Evolutionary conservation across 2,888 invertebrate species (phyloP).

Genomic region (Drosophila yooni): DNA sequence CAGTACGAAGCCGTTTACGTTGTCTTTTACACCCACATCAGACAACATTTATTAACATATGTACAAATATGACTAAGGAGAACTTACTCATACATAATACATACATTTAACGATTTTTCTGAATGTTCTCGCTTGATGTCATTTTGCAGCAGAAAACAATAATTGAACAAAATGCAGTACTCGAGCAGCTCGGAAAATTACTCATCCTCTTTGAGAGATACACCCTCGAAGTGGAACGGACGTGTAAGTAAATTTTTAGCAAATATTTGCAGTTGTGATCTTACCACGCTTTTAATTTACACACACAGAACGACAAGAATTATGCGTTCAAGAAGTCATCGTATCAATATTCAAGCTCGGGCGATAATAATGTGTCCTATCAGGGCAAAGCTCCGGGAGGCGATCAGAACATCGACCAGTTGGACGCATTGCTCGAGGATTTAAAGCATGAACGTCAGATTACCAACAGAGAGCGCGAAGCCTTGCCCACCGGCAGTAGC

Average conservation of each 20-base stretch:
- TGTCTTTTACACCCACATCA: conserved; percentile 44
- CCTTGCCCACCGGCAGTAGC: conserved; percentile 64
- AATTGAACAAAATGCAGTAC: conserved; percentile 80
- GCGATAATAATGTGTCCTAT: conserved; percentile 74
- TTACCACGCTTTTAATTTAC: not conserved
- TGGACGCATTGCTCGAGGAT: conserved; percentile 91
- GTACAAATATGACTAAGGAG: conserved; percentile 18
- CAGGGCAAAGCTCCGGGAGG: conserved; percentile 59
- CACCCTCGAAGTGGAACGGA: conserved; percentile 78
- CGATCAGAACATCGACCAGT: conserved; percentile 89
- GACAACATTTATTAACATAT: conserved; percentile 15
- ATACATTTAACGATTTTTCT: conserved; percentile 40
- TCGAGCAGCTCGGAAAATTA: conserved; percentile 82
- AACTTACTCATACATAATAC: conserved; percentile 50
- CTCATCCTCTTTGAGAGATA: conserved; percentile 79
- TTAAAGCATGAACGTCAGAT: conserved; percentile 86
- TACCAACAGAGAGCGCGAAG: conserved; percentile 72
- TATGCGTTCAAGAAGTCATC: conserved; percentile 84
- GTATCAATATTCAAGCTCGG: conserved; percentile 83
- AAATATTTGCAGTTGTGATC: not conserved
- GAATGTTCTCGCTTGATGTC: conserved; percentile 49
- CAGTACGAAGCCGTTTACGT: conserved; percentile 58
- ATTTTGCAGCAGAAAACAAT: conserved; percentile 68
- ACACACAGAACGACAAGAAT: conserved; percentile 80
- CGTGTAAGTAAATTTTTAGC: conserved; percentile 61